Conservation (phyloP, 1,140 invertebrate genomes). For the Calliopsis andreniformis region DNA sequence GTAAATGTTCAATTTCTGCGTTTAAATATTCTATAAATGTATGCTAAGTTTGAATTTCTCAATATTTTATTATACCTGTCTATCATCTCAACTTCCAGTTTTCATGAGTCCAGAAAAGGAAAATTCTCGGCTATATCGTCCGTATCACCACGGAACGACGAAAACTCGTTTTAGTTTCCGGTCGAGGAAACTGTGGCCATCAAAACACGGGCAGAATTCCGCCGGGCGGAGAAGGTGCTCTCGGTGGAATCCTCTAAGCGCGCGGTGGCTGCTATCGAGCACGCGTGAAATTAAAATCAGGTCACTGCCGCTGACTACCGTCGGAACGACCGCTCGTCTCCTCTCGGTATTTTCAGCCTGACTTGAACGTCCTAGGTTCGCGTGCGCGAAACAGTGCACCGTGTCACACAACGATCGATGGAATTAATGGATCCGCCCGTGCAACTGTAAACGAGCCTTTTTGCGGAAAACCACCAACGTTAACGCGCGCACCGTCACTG, state of each 20-base stretch:
- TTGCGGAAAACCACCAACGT: not conserved
- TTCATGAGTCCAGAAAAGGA: not conserved
- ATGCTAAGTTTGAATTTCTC: too few relatives aligned
- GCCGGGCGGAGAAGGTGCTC: not conserved
- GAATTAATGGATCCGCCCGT: constrained; percentile 49
- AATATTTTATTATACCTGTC: too few relatives aligned
- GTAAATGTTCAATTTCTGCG: too few relatives aligned
- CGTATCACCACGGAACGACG: not conserved
- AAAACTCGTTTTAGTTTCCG: constrained; percentile 20
- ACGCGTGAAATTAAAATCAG: constrained; percentile 65
- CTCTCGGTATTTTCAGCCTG: constrained; percentile 59
- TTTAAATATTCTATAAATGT: too few relatives aligned
- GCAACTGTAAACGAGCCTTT: not conserved
- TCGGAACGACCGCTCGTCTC: constrained; percentile 34
- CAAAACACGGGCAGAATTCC: constrained; percentile 1
- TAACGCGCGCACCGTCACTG: not conserved
- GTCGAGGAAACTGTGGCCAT: constrained; percentile 5
- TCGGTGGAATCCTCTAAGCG: constrained; percentile 37
- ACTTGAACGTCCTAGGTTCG: constrained; percentile 39
- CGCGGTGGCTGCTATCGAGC: constrained; percentile 43
- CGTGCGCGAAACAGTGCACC: constrained; percentile 17
- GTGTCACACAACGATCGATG: constrained; percentile 41
- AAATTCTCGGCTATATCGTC: not conserved
- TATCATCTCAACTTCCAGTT: too few relatives aligned
- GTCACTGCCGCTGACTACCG: constrained; percentile 54